Evolutionary conservation across 2,113 vertebrate genomes (phyloP).

Genomic region (Engraulis encrasicolus): DNA sequence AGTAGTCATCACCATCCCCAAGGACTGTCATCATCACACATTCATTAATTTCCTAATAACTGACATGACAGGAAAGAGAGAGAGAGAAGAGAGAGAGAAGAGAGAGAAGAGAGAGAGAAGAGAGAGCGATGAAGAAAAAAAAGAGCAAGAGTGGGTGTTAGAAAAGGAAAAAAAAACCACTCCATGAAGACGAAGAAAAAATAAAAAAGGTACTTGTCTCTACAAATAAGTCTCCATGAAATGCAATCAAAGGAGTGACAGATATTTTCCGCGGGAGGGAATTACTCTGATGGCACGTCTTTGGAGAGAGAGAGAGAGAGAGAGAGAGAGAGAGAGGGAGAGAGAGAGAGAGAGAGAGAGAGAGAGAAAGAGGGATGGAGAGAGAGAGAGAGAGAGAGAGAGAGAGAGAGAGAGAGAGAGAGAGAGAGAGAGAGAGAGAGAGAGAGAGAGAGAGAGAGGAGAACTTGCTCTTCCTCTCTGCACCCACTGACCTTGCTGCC

Average conservation of each 20-base stretch:
- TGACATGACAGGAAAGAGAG: constrained; percentile 75
- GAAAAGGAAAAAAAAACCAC: constrained; percentile 30
- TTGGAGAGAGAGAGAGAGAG: constrained; percentile 36
- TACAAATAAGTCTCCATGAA: constrained; percentile 80
- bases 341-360: constrained; percentile 57
- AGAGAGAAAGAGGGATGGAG: too few species aligned
- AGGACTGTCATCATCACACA: constrained; percentile 78
- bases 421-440: too few species aligned
- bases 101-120: constrained; percentile 41
- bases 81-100: constrained; percentile 24
- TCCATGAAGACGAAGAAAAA: constrained; percentile 42
- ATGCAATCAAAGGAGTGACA: constrained; percentile 81
- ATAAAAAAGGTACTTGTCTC: constrained; percentile 72
- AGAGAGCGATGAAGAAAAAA: constrained; percentile 78
- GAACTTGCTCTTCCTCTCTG: constrained; percentile 80
- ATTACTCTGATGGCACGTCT: constrained; percentile 71
- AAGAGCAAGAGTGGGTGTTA: constrained; percentile 25
- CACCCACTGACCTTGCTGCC: constrained; percentile 83
- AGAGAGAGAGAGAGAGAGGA: constrained; percentile 57
- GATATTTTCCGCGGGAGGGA: constrained; percentile 72
- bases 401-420: too few species aligned
- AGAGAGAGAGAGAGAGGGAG: constrained; percentile 57
- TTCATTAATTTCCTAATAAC: constrained; percentile 86
- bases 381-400: too few species aligned
- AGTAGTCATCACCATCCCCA: constrained; percentile 69